phyloP scores from a whole-genome alignment of 2,888 invertebrate genomes.

The Trissolcus brochymenae region DNA sequence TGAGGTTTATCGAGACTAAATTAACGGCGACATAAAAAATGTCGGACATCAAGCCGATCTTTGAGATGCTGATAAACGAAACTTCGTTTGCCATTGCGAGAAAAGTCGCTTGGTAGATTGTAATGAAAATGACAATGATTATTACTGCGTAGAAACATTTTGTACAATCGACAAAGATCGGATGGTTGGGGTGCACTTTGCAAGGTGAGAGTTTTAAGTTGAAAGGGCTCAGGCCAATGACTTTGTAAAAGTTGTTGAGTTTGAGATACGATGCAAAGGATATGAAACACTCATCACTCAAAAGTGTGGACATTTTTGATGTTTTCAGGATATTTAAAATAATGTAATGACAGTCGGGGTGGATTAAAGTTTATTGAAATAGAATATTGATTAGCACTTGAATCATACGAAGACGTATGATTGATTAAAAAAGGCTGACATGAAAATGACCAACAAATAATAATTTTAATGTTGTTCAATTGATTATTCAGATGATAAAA shows the following conservation, averaged over 20 bases:
- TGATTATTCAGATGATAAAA: too few relatives aligned
- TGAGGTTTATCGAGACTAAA: not conserved
- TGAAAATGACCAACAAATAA: too few relatives aligned
- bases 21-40: not conserved
- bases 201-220: not conserved
- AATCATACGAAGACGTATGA: too few relatives aligned
- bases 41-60: slow-evolving; percentile 15
- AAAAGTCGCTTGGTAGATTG: slow-evolving; percentile 1
- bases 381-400: too few relatives aligned
- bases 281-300: not conserved
- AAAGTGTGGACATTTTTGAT: too few relatives aligned
- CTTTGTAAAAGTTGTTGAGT: slow-evolving; percentile 6
- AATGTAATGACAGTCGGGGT: too few relatives aligned
- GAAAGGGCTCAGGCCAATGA: slow-evolving; percentile 11
- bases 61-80: slow-evolving; percentile 3
- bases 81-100: slow-evolving; percentile 3
- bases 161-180: slow-evolving; percentile 1
- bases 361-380: too few relatives aligned
- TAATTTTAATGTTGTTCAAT: too few relatives aligned
- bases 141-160: not conserved
- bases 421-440: too few relatives aligned
- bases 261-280: slow-evolving; percentile 10
- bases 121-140: not conserved
- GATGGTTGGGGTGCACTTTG: not conserved
- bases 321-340: too few relatives aligned